Base-by-base conservation (phyloP, 2,797 vertebrate genomes). In the Pelodytes ibericus region DNA sequence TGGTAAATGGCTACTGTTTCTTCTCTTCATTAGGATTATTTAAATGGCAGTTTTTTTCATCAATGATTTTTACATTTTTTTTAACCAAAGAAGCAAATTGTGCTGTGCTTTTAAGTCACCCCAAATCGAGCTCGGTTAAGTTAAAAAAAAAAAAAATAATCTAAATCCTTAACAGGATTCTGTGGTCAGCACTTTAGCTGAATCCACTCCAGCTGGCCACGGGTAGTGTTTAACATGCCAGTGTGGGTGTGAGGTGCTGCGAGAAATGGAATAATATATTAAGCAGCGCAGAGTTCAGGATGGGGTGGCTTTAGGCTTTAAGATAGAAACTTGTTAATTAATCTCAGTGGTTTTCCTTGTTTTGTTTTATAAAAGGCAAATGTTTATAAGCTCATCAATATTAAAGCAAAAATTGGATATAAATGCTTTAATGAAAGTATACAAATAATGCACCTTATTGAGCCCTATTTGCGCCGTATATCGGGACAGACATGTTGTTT, bases 211-310 rank as follows among this genome's bases (percentile, higher is more conserved):
- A 67, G 44, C 29, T 67, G 64, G 44, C 26, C 5, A 29, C 9
- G 11, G 20, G 10, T 6, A 22, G 41, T 30, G 4, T 47, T 31
- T 51, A 64, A 22, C 26, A 67, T 2, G 25, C 64, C 64, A 67
- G 31, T 67, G 27, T 30, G 44, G 64, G 64, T 51, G 26, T 47
- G 24, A 51, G 41, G 41, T 8, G 41, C 44, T 16, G 18, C 20
- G 64, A 44, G 26, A 53, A 53, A 30, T 18, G 29, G 51, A 67
- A 67, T 67, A 67, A 31, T 53, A 51, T 36, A 67, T 53, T 51
- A 67, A 53, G 64, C 25, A 51, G 16, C 30, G 30, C 22, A 67
- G 44, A 64, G 62, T 64, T 64, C 62, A 64, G 36, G 9, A 7
- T 36, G 60, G 20, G 26, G 20, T 62, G 29, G n/a, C n/a, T 20